Evolutionary conservation across 92 coral and sea anemone species (phyloP).

Genomic region (Chrysogorgia sp.): DNA sequence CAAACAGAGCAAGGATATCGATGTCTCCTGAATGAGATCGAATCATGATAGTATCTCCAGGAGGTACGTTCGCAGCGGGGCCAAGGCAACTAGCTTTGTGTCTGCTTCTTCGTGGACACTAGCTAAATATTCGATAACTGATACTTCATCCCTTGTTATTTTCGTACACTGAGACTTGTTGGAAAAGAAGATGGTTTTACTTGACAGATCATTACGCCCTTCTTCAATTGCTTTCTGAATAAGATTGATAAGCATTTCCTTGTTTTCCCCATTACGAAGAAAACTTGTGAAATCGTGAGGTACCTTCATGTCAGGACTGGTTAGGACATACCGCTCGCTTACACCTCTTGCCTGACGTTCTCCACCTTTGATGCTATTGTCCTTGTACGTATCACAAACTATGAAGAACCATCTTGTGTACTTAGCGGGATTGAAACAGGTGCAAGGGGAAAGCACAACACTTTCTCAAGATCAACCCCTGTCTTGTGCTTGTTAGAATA

Average conservation of each 20-base stretch:
- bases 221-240: too few species aligned
- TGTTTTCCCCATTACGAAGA: too few species aligned
- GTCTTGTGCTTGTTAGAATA: slow-evolving; percentile 28
- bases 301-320: too few species aligned
- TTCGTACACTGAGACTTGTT: slow-evolving; percentile 5
- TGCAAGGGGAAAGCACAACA: slow-evolving; percentile 21
- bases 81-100: slow-evolving; percentile 16
- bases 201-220: background rate
- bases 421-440: slow-evolving; percentile 39
- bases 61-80: background rate
- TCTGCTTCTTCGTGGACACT: slow-evolving; percentile 15
- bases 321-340: too few species aligned
- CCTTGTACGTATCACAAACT: too few species aligned
- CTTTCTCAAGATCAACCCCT: slow-evolving; percentile 26
- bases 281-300: too few species aligned
- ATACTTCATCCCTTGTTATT: background rate
- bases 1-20: slow-evolving; percentile 22
- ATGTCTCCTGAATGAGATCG: slow-evolving; percentile 33
- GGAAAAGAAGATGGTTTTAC: background rate
- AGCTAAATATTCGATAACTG: background rate
- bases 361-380: slow-evolving; percentile 7
- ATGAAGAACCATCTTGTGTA: slow-evolving; percentile 29
- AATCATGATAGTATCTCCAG: slow-evolving; percentile 3
- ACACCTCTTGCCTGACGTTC: background rate
- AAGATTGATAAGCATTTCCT: too few species aligned